A percentile compares a stretch with the other conserved stretches of the same genome.
Conservation (phyloP, 2,888 invertebrate species). For the Euspilapteryx auroguttella region DNA sequence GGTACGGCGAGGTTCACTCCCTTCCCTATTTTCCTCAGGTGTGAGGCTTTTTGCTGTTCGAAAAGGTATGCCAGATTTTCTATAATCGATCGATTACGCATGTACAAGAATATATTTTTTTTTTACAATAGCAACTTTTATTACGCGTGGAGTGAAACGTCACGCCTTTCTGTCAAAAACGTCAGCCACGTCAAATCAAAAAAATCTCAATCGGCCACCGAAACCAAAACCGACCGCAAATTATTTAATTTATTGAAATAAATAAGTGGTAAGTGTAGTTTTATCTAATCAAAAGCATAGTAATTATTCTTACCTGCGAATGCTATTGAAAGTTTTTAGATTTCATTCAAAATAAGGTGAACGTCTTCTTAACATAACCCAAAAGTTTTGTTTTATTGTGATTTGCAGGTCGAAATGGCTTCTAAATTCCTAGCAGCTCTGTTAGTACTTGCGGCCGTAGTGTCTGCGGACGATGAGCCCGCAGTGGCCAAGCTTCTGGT, state of each 20-base stretch:
- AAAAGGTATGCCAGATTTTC: too few species aligned
- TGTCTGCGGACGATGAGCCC: constrained; percentile 68
- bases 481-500: constrained; percentile 81
- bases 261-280: too few species aligned
- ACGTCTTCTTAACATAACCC: neutral
- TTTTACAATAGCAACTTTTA: constrained; percentile 22
- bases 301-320: too few species aligned
- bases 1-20: too few species aligned
- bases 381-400: neutral
- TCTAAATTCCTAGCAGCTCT: constrained; percentile 43
- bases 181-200: constrained; percentile 53
- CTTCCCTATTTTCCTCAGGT: too few species aligned
- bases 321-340: too few species aligned
- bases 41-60: too few species aligned
- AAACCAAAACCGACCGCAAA: neutral
- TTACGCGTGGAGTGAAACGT: constrained; percentile 58
- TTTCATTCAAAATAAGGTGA: neutral
- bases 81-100: too few species aligned
- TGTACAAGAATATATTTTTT: too few species aligned
- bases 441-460: constrained; percentile 40
- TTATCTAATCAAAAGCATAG: too few species aligned
- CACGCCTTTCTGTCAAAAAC: too few species aligned
- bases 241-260: too few species aligned
- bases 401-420: constrained; percentile 23
- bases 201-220: constrained; percentile 19